Evolutionary conservation across 2,113 vertebrate species (phyloP).

Genomic region (Gambusia holbrooki): DNA sequence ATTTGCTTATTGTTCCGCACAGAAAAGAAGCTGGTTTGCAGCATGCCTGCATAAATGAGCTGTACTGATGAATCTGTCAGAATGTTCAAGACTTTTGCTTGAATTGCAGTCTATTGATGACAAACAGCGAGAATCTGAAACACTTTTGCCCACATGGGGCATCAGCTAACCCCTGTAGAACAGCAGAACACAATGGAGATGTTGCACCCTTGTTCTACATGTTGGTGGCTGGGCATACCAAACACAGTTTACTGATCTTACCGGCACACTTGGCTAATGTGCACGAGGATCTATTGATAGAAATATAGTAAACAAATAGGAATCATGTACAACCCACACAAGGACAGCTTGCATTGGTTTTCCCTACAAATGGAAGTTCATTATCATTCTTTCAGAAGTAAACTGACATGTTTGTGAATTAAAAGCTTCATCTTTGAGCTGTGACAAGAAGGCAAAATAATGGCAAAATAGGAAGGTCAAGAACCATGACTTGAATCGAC

Average conservation of each 20-base stretch:
- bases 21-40: constrained; percentile 69
- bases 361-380: constrained; percentile 38
- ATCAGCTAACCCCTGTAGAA: constrained; percentile 67
- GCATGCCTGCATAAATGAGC: constrained; percentile 70
- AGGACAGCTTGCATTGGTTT: constrained; percentile 49
- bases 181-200: constrained; percentile 59
- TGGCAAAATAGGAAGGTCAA: constrained; percentile 31
- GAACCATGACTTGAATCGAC: constrained; percentile 10
- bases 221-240: constrained; percentile 65
- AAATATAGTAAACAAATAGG: constrained; percentile 44
- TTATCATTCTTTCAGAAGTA: constrained; percentile 58
- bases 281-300: constrained; percentile 45
- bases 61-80: constrained; percentile 77
- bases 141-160: constrained; percentile 61
- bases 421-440: constrained; percentile 39
- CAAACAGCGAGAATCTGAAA: constrained; percentile 77
- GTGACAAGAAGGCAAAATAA: constrained; percentile 52
- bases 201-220: constrained; percentile 57
- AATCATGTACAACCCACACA: constrained; percentile 51
- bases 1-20: constrained; percentile 68
- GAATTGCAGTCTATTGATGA: constrained; percentile 63
- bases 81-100: constrained; percentile 67
- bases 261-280: background rate
- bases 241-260: constrained; percentile 52
- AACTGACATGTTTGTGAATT: constrained; percentile 48